Evolutionary conservation across 2,113 vertebrate genomes (phyloP), one percentile per base, ranked within the genome.

Genomic region (Pedetes capensis): DNA sequence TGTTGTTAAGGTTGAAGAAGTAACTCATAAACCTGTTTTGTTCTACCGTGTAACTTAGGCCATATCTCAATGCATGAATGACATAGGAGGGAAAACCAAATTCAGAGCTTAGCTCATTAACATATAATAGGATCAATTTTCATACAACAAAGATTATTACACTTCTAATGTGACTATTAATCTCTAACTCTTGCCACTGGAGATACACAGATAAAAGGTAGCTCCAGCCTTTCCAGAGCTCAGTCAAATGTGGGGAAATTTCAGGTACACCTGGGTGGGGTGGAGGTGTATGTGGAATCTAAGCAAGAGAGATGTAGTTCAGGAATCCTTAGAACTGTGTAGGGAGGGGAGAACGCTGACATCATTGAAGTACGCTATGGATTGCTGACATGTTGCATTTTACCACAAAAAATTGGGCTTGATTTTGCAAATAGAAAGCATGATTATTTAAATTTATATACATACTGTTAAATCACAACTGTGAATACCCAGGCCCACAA

Each of bases 391-490:
- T 23, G 34, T 91, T 85, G 74, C 71, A 87, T 87, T 87, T 96
- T 27, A 29, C 72, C n/a, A 71, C 72, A 20, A 34, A 96, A n/a
- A 75, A 27, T 13, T 16, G 79, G 72, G 83, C 44, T 82, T 78
- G 81, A 66, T 86, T 44, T 89, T 69, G 47, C 3, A 49, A 63
- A 49, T 17, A 93, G 69, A 87, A 83, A 89, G 16, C n/a, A 44
- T 47, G 47, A 37, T 39, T 81, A 32, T 32, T 91, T 71, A 84
- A 89, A 86, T 74, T 68, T 68, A 37, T 82, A 8, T 42, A 10
- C 34, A 27, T 57, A 69, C 76, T 74, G 29, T 89, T 82, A 94
- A 94, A 87, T 96, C 39, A 87, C 78, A 96, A 49, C 83, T 49
- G 79, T 75, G 89, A 93, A 79, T 68, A 74, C 34, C 29, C 68